A percentile compares a stretch with the other conserved stretches of the same genome.
Evolutionary conservation across 2,888 invertebrate species (phyloP).

Genomic region (Pyralis farinalis): DNA sequence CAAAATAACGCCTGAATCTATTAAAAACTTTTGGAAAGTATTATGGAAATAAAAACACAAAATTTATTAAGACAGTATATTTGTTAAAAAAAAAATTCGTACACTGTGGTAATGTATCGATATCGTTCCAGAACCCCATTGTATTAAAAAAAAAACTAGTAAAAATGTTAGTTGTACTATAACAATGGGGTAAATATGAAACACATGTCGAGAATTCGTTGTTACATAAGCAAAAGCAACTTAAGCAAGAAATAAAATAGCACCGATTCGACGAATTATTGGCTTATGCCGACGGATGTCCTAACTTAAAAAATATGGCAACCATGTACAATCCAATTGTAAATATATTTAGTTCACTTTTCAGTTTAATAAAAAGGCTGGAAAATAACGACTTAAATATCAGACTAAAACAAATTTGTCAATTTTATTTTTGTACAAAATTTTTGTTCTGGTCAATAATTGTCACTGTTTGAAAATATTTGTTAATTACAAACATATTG

Average conservation of each 20-base stretch:
- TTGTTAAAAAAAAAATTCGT: constrained; percentile 72
- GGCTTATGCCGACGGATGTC: constrained; percentile 32
- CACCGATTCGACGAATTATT: constrained; percentile 50
- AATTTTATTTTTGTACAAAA: too few species aligned
- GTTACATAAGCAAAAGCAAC: constrained; percentile 39
- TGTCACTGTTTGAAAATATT: too few species aligned
- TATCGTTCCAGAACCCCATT: constrained; percentile 80
- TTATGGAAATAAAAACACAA: constrained; percentile 38
- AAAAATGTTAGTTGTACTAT: constrained; percentile 38
- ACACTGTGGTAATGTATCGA: constrained; percentile 55
- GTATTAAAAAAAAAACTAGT: constrained; percentile 48
- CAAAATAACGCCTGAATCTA: too few species aligned
- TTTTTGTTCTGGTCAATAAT: too few species aligned
- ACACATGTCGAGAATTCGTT: constrained; percentile 69
- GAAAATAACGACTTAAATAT: too few species aligned
- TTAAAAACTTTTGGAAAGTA: too few species aligned
- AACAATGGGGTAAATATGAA: constrained; percentile 76
- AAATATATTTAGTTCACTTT: constrained; percentile 14
- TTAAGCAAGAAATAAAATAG: constrained; percentile 24
- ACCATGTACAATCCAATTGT: constrained; percentile 33
- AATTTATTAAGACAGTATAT: constrained; percentile 68
- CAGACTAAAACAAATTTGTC: too few species aligned
- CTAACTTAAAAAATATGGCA: constrained; percentile 71
- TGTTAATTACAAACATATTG: too few species aligned
- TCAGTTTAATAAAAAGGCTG: too few species aligned